Conservation (phyloP, 2,113 vertebrate species). For the Carettochelys insculpta region DNA sequence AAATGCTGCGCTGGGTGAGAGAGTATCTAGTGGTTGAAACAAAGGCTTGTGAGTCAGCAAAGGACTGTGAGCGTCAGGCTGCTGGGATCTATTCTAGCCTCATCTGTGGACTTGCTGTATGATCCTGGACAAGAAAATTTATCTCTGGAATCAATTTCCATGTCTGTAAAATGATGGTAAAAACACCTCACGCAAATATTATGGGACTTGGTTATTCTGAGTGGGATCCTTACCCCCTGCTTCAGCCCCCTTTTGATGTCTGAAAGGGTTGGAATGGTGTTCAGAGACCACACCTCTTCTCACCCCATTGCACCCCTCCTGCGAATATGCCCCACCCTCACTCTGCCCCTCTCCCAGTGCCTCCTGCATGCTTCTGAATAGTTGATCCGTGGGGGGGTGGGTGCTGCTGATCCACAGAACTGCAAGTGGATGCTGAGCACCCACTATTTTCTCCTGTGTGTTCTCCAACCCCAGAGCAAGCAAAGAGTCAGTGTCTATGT, state of each 20-base stretch:
- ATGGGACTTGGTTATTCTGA: neutral
- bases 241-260: neutral
- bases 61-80: neutral
- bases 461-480: too few species aligned
- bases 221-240: accelerated
- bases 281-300: too few species aligned
- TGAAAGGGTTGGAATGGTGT: neutral
- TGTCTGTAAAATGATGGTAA: accelerated
- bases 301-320: too few species aligned
- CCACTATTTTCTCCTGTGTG: too few species aligned
- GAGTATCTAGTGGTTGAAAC: slow-evolving; percentile 18
- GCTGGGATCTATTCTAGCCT: neutral
- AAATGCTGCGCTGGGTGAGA: slow-evolving; percentile 24
- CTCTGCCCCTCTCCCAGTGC: too few species aligned
- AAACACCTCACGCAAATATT: neutral
- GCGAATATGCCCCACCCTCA: too few species aligned
- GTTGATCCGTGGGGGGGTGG: too few species aligned
- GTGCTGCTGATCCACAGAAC: too few species aligned
- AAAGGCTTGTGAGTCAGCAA: neutral
- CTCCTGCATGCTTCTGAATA: too few species aligned
- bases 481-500: too few species aligned
- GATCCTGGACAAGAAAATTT: neutral
- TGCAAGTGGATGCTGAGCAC: too few species aligned
- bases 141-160: neutral
- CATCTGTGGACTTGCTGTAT: slow-evolving; percentile 16